Evolutionary conservation across 2,888 invertebrate genomes (phyloP), one percentile per base, ranked within the genome.

Genomic region (Oligia strigilis): DNA sequence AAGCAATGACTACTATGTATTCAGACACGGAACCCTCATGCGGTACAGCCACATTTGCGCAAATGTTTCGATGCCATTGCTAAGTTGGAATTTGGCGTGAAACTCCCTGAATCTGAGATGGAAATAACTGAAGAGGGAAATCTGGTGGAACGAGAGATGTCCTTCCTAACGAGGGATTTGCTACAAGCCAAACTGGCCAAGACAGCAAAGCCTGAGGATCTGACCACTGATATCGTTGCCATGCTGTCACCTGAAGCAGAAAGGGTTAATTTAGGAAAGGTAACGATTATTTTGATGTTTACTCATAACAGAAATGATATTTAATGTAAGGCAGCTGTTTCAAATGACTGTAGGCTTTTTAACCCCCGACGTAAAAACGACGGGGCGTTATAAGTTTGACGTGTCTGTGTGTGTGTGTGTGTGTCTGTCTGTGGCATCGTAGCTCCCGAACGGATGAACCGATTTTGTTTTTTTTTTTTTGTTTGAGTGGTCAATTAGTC

Each of bases 241-340:
- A 99, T 99, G 98, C 97, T 99, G 4, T 99, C 99, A 19, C 99
- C 99, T 0, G 99, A 99, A 95, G 98, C 98, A 36, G 99, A 99
- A 93, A 97, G 98, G 84, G 98, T 99, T 8, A 97, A 97, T 69
- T 97, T 99, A 17, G 98, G 98, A 72, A 98, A 98, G 97, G 98
- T 98, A 75, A 67, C 5, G 19, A 79, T 70, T 49, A 60, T 29
- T 49, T 58, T 40, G 6, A 64, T 58, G 17, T n/a, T 23, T 55
- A n/a, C 3, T 17, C 11, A 55, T 40, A n/a, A 17, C 40, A 40
- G 17, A 58, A 58, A n/a, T n/a, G 11, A 17, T 40, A n/a, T n/a
- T 6, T 6, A 19, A n/a, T n/a, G 55, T 72, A 19, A 19, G 55
- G 9, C 23, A 17, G n/a, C 58, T 72, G n/a, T 71, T 71, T 23